Conservation (phyloP, 1,140 invertebrate genomes). For the Pseudoatta argentina region DNA sequence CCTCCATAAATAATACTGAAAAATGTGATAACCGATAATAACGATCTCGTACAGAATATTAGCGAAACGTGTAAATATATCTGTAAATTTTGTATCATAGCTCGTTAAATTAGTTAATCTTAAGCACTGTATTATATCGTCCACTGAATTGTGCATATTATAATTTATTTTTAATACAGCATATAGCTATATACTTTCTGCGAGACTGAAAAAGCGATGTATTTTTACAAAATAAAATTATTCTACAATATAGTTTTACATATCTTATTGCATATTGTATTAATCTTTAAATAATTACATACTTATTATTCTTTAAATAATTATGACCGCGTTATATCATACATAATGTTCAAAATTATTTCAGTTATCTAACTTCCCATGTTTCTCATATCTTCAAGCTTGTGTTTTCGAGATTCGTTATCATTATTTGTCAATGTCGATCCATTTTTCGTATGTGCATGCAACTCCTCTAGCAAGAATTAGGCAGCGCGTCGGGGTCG, state of each 20-base stretch:
- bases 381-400: not conserved
- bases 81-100: constrained; percentile 75
- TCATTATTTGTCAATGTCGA: not conserved
- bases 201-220: constrained; percentile 69
- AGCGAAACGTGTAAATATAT: constrained; percentile 41
- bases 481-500: constrained; percentile 28
- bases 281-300: not conserved
- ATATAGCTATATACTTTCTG: constrained; percentile 51
- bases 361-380: not conserved
- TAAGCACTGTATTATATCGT: constrained; percentile 61
- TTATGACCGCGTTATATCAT: not conserved
- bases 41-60: constrained; percentile 39
- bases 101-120: constrained; percentile 7
- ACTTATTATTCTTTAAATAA: not conserved
- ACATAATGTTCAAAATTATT: not conserved
- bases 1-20: not conserved
- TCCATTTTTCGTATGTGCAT: constrained; percentile 19
- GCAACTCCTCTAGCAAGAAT: constrained; percentile 6
- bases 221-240: constrained; percentile 68
- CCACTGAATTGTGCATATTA: constrained; percentile 48
- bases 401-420: not conserved
- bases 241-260: constrained; percentile 43
- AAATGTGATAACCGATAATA: constrained; percentile 15
- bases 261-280: not conserved
- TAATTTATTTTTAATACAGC: constrained; percentile 71